Conservation (phyloP, 2,888 invertebrate genomes). For the Pristionchus japonicus region DNA sequence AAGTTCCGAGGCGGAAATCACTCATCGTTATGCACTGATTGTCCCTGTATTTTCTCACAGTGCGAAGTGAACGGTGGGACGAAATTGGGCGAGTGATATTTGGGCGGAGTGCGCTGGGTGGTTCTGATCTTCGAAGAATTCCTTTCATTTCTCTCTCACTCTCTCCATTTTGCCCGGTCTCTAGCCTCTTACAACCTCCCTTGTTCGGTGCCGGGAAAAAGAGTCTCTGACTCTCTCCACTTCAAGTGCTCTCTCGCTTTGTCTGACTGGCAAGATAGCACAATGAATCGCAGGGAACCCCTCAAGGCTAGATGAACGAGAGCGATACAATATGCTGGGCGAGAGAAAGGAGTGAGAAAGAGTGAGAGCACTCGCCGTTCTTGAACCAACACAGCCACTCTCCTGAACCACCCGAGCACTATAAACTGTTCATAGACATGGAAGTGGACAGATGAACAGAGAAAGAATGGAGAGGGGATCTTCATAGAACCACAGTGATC, state of each 20-base stretch:
- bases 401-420: background rate
- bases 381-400: slow-evolving; percentile 7
- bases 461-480: background rate
- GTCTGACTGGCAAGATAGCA: background rate
- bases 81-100: background rate
- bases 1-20: too few species aligned
- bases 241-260: background rate
- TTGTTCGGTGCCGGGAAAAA: background rate
- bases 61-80: background rate
- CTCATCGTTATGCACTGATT: too few species aligned
- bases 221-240: background rate
- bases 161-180: background rate
- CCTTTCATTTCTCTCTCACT: background rate
- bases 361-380: background rate
- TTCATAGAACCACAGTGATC: background rate
- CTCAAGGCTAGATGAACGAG: background rate
- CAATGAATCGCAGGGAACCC: background rate
- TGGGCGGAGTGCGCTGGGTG: too few species aligned
- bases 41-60: background rate
- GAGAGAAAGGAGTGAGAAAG: background rate
- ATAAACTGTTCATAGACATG: background rate
- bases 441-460: too few species aligned
- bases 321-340: slow-evolving; percentile 1
- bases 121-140: slow-evolving; percentile 6
- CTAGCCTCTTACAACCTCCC: background rate